Percentiles rank a stretch among this genome's conserved stretches.
Conservation (phyloP, 30 jellyfish, hydroid and myxozoan species). For the Nemopilema nomurai region DNA sequence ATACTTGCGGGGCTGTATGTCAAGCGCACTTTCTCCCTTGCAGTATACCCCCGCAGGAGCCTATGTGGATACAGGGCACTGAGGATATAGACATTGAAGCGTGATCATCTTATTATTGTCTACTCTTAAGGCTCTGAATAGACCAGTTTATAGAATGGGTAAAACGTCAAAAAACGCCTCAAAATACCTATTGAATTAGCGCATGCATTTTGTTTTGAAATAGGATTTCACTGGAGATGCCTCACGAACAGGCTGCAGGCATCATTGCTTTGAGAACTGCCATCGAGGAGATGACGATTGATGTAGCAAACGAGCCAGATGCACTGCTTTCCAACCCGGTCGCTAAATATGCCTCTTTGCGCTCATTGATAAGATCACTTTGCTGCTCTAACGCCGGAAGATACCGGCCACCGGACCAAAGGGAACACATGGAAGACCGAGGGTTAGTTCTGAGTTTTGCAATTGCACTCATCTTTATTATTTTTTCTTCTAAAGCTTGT, state of each 20-base stretch:
- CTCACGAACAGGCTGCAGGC: constrained; percentile 82
- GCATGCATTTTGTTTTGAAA: neutral
- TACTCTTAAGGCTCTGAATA: neutral
- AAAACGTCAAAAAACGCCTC: neutral
- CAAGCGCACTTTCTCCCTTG: too few species aligned
- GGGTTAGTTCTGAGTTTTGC: constrained; percentile 13
- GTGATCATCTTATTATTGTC: too few species aligned
- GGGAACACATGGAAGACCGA: neutral
- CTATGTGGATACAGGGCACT: too few species aligned
- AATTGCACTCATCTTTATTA: neutral
- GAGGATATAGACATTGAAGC: too few species aligned
- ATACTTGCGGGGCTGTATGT: too few species aligned
- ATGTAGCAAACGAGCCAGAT: constrained; percentile 82
- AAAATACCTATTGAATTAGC: too few species aligned
- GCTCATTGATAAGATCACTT: constrained; percentile 54
- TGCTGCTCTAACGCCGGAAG: constrained; percentile 94
- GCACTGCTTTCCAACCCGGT: constrained; percentile 45
- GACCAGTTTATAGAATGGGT: neutral
- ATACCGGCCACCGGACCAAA: neutral
- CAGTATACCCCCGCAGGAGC: too few species aligned
- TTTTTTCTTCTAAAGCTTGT: too few species aligned
- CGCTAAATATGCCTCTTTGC: constrained; percentile 40
- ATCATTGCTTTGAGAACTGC: constrained; percentile 78
- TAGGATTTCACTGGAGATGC: constrained; percentile 88
- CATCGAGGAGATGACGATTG: constrained; percentile 74